Conservation (phyloP, 1,140 invertebrate genomes). For the Diabrotica virgifera region DNA sequence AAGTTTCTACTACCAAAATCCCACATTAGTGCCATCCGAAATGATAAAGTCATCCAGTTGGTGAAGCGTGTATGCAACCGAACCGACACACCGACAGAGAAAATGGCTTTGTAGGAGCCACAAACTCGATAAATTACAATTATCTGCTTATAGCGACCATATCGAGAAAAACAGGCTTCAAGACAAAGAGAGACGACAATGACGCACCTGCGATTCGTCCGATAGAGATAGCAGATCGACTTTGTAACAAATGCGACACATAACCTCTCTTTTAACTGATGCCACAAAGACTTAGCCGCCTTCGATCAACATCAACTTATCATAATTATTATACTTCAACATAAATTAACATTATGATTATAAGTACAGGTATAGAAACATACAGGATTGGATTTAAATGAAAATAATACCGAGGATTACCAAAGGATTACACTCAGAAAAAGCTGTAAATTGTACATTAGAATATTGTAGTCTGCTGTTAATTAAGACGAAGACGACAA, state of each 20-base stretch:
- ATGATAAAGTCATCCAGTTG: constrained; percentile 2
- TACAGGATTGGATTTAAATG: not conserved
- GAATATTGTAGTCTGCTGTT: too few relatives aligned
- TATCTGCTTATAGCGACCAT: constrained; percentile 33
- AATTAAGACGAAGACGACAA: too few relatives aligned
- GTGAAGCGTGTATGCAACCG: not conserved
- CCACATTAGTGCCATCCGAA: not conserved
- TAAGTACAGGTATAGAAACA: constrained; percentile 7
- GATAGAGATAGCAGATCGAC: constrained; percentile 18
- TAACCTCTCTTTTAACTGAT: constrained; percentile 13
- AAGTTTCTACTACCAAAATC: not conserved
- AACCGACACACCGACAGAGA: constrained; percentile 18
- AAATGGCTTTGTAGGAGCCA: constrained; percentile 22
- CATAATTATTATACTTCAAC: constrained; percentile 22
- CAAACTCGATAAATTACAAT: constrained; percentile 43
- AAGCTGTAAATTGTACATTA: too few relatives aligned
- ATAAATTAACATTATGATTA: constrained; percentile 21
- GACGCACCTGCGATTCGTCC: constrained; percentile 15
- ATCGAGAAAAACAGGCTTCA: constrained; percentile 10
- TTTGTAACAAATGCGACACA: constrained; percentile 4
- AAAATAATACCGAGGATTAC: not conserved
- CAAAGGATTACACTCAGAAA: too few relatives aligned
- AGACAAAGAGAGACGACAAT: constrained; percentile 16
- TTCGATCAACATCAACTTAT: constrained; percentile 24
- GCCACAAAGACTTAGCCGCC: constrained; percentile 16